Evolutionary conservation across 2,797 vertebrate species (phyloP), one percentile per base, ranked within the genome.

Genomic region (Acanthiza pusilla): DNA sequence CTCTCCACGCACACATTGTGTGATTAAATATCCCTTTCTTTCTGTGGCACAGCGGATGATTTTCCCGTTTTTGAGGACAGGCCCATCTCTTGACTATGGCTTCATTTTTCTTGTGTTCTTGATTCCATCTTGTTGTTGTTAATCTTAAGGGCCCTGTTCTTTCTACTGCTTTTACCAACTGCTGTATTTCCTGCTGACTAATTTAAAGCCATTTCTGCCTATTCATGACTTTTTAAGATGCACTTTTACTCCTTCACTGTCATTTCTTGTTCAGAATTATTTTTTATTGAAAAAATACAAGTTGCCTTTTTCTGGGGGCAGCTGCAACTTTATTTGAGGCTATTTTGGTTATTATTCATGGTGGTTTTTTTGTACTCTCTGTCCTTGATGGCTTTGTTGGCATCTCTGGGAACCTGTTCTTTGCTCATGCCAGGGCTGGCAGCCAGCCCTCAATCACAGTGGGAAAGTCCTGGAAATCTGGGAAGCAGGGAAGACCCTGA

Each of bases 391-490:
- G 47, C 45, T 63, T 91, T 55, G 45, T 19, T 80, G 83, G 67
- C 79, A 68, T 85, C 63, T 75, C 78, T 78, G 60, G 60, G 55
- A 79, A 32, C 27, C 17, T 38, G 29, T 11, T 70, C 65, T 5
- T 0, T 6, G 54, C 27, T 82, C 30, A 0, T 25, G 27, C 38
- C 0, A 0, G 53, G 6, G 7, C 66, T 72, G 74, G 58, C 77
- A 81, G 25, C 16, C 25, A 76, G 34, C 47, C 43, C 73, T 53
- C 0, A 2, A 42, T 65, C 0, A 0, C 5, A 6, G 26, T 32
- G 79, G 72, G 67, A 82, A 43, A 70, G 57, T 61, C 47, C 57
- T 15, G 27, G 60, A 30, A 57, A 61, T 36, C 8, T 50, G n/a
- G 63, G 89, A 79, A 60, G 50, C 58, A 55, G 40, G n/a, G 70